These are phyloP conservation scores for Whitmania pigra DNA, from an alignment of 1,140 invertebrate species.

Conservation along the genomic window DNA sequence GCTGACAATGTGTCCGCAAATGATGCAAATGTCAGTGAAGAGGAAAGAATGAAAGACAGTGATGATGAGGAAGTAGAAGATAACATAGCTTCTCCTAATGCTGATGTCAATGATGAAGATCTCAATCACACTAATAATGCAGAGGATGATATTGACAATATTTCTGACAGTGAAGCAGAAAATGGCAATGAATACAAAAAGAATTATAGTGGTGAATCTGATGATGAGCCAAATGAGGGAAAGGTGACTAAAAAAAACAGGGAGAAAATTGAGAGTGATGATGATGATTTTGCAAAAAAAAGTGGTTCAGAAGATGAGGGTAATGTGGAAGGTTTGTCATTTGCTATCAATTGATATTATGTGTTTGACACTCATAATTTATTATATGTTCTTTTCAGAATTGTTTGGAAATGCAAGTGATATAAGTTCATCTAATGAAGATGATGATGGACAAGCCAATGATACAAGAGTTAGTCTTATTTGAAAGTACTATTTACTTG, in stretches of 20 bases:
- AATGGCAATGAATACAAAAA: neutral
- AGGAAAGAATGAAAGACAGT: constrained; percentile 14
- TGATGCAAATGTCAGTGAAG: constrained; percentile 6
- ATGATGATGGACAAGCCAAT: constrained; percentile 33
- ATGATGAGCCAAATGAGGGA: neutral
- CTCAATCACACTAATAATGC: neutral
- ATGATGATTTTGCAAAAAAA: neutral
- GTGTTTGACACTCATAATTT: neutral
- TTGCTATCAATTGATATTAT: neutral
- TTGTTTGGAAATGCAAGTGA: constrained; percentile 85
- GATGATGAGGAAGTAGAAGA: constrained; percentile 26
- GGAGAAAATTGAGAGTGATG: neutral
- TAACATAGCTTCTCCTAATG: constrained; percentile 15
- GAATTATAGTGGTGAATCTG: neutral
- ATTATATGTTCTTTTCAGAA: constrained; percentile 40
- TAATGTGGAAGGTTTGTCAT: neutral
- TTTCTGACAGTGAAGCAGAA: constrained; percentile 7
- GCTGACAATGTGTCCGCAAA: neutral
- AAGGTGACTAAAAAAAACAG: neutral
- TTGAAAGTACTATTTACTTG: constrained; percentile 14
- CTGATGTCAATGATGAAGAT: constrained; percentile 12
- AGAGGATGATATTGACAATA: constrained; percentile 22
- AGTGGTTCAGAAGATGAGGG: neutral
- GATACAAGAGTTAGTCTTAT: constrained; percentile 43
- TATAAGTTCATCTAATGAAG: constrained; percentile 53